Conservation (phyloP, 2,113 vertebrate species). For the Pipra filicauda region DNA sequence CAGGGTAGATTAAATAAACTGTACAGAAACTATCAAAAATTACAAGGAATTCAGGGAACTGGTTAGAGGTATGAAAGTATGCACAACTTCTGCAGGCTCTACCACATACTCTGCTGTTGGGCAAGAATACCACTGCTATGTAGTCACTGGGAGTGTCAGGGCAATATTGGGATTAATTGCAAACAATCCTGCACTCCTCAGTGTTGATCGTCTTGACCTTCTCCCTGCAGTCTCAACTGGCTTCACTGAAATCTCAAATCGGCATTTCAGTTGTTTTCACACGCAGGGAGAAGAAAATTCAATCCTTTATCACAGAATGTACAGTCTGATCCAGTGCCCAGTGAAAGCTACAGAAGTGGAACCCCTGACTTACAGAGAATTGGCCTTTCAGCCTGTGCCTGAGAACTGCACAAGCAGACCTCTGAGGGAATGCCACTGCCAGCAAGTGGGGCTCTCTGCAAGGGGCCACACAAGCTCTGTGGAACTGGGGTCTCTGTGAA, state of each 20-base stretch:
- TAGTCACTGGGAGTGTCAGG: not conserved
- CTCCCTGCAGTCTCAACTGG: not conserved
- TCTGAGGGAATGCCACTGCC: not conserved
- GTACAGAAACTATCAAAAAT: constrained; percentile 16
- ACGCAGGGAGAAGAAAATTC: not conserved
- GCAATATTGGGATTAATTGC: not conserved
- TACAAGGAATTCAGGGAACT: constrained; percentile 44
- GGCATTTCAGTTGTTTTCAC: not conserved
- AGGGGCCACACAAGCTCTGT: constrained; percentile 6
- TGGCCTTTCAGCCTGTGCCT: not conserved
- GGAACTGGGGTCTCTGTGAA: constrained; percentile 2
- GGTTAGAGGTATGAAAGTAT: not conserved
- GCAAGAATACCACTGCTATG: not conserved
- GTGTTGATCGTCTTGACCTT: not conserved
- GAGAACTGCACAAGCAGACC: not conserved
- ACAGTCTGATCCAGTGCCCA: not conserved
- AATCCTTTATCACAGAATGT: not conserved
- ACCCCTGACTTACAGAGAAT: not conserved
- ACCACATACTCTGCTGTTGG: not conserved
- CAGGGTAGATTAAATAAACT: not conserved
- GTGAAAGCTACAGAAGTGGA: not conserved
- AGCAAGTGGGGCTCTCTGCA: not conserved
- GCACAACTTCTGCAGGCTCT: not conserved
- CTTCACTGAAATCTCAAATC: not conserved
- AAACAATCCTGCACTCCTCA: not conserved